Base-by-base conservation (phyloP, 2,888 invertebrate genomes). In the Zelleria hepariella region DNA sequence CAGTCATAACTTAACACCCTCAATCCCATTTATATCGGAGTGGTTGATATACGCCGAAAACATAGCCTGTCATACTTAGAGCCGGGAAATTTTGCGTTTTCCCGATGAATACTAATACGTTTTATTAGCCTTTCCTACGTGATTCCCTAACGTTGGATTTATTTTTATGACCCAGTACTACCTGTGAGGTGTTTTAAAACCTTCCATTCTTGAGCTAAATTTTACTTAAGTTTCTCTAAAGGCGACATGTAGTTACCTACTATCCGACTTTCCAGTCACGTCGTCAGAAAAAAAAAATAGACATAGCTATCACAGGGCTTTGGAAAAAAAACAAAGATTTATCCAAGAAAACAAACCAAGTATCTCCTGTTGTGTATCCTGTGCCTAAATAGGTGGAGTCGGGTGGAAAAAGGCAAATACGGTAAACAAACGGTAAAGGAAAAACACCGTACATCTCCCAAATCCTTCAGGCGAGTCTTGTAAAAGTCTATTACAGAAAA, bases 11-110 rank as follows among this genome's bases (percentile, higher is more conserved):
- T 86, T 80, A 78, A 69, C 80, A 72, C 73, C 77, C 77, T 76
- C 77, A 83, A 83, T 82, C 80, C 82, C 80, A 77, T 73, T 73
- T 76, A 79, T 85, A 85, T 84, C 79, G 78, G 74, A 84, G 82
- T 81, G 80, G 80, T 80, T 82, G 82, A 85, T 79, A 83, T 84
- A 85, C 77, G 65, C 67, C 68, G 72, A 74, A 78, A 77, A 78
- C 76, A 80, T 80, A 76, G 67, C 70, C 70, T 76, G 70, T 70
- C 74, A 66, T 68, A 70, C 68, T 75, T 61, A 61, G 69, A 65
- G 61, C 63, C 65, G 65, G 60, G 69, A 74, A 70, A 69, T 68
- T 68, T 63, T 42, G 32, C 67, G 67, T 65, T 62, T 68, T 71
- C 66, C 69, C 66, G 67, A 69, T 75, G 79, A 79, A 78, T 80